phyloP scores from a whole-genome alignment of 2,797 vertebrate genomes.

The Pipistrellus pygmaeus region DNA sequence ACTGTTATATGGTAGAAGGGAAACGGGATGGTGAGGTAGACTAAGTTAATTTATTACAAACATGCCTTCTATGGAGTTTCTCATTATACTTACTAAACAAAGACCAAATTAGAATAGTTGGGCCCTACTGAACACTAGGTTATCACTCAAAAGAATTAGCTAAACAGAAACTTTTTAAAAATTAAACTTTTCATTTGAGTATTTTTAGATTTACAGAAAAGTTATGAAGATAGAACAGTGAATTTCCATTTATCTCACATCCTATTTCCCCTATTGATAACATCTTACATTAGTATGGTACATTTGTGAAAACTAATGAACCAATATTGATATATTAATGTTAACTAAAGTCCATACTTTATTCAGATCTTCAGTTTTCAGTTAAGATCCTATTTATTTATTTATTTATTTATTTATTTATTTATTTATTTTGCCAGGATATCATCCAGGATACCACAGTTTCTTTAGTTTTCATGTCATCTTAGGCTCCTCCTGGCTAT shows the following conservation, averaged over 20 bases:
- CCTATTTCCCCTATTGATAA: neutral
- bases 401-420: accelerated
- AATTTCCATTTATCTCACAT: neutral
- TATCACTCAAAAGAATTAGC: neutral
- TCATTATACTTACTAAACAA: neutral
- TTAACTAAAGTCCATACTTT: neutral
- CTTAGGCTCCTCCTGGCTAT: neutral
- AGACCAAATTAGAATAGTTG: neutral
- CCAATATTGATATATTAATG: neutral
- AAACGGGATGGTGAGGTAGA: neutral
- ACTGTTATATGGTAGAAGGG: neutral
- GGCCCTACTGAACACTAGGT: neutral
- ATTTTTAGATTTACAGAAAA: conserved; percentile 21
- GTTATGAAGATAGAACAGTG: neutral
- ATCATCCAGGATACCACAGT: neutral
- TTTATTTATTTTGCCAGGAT: neutral
- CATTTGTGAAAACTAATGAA: neutral
- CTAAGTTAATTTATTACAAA: neutral
- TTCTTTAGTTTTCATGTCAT: neutral
- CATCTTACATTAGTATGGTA: neutral
- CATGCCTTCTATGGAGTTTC: neutral
- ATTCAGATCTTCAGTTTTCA: conserved; percentile 2
- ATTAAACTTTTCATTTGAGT: neutral
- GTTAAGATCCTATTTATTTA: neutral
- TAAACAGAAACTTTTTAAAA: neutral